phyloP scores from a whole-genome alignment of 2,797 vertebrate genomes.

The Tenualosa ilisha region DNA sequence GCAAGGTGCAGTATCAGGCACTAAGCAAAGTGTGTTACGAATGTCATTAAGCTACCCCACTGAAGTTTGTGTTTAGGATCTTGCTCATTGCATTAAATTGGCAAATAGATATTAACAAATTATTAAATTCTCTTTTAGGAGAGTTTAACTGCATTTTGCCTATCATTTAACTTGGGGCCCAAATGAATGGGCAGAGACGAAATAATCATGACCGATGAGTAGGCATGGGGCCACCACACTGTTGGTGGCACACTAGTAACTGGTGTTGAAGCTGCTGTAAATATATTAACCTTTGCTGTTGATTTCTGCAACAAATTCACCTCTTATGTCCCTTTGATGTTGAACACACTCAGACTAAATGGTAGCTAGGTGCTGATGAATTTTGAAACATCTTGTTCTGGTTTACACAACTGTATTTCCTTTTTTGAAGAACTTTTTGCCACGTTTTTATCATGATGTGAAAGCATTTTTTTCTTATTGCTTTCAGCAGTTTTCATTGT shows the following conservation, averaged over 20 bases:
- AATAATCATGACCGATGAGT: background rate
- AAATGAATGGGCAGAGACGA: background rate
- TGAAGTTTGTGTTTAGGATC: too few species aligned
- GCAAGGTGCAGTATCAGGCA: too few species aligned
- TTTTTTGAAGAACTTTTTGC: background rate
- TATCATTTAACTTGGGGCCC: too few species aligned
- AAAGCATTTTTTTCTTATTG: background rate
- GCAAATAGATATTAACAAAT: too few species aligned
- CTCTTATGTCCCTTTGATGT: background rate
- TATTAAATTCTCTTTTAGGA: too few species aligned
- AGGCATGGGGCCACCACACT: background rate
- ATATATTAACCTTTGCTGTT: background rate
- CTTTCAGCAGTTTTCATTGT: background rate
- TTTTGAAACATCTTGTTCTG: background rate
- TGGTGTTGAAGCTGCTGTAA: background rate
- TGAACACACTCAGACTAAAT: background rate
- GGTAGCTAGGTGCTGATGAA: background rate
- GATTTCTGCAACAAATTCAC: background rate
- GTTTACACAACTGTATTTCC: too few species aligned
- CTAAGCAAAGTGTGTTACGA: too few species aligned
- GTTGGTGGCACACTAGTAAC: background rate
- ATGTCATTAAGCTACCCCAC: too few species aligned
- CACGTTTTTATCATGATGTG: background rate
- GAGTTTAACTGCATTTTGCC: too few species aligned
- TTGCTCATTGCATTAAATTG: too few species aligned